These are phyloP conservation scores for Xanthorhoe spadicearia DNA, from an alignment of 2,888 invertebrate species.

Conservation along the genomic window DNA sequence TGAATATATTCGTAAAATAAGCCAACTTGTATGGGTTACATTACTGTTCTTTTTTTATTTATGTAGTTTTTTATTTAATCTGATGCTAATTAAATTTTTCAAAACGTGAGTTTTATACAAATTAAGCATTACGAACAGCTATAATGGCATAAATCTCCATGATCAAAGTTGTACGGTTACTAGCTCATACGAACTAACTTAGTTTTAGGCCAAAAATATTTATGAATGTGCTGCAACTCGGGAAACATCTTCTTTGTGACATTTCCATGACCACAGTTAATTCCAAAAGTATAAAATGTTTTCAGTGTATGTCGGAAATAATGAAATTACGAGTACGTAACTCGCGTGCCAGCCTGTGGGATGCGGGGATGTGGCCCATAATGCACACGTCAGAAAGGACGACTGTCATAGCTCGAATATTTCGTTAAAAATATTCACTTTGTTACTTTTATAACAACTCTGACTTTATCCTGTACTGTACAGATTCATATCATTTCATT, in stretches of 20 bases:
- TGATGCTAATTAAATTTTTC: too few relatives aligned
- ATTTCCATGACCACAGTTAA: neutral
- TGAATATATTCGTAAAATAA: too few relatives aligned
- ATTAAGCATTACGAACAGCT: too few relatives aligned
- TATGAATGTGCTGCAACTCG: neutral
- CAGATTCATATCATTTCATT: neutral
- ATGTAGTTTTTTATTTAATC: too few relatives aligned
- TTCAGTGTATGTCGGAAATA: neutral
- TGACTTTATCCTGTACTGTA: neutral
- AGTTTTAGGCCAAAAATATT: neutral
- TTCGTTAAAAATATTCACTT: conserved; percentile 51
- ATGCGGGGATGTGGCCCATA: conserved; percentile 25
- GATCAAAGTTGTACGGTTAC: neutral
- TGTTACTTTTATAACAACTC: conserved; percentile 28
- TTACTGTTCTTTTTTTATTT: too few relatives aligned
- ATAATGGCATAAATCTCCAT: neutral
- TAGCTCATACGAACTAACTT: neutral
- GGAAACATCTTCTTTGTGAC: neutral
- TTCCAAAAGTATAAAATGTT: neutral
- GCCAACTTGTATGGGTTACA: too few relatives aligned
- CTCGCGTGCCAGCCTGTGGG: neutral
- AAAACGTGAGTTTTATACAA: too few relatives aligned
- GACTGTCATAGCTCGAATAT: conserved; percentile 50
- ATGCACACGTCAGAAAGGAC: conserved; percentile 42
- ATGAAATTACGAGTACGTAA: neutral